A percentile compares a stretch with the other conserved stretches of the same genome.
phyloP scores from a whole-genome alignment of 2,113 vertebrate genomes.

The Plecotus auritus region DNA sequence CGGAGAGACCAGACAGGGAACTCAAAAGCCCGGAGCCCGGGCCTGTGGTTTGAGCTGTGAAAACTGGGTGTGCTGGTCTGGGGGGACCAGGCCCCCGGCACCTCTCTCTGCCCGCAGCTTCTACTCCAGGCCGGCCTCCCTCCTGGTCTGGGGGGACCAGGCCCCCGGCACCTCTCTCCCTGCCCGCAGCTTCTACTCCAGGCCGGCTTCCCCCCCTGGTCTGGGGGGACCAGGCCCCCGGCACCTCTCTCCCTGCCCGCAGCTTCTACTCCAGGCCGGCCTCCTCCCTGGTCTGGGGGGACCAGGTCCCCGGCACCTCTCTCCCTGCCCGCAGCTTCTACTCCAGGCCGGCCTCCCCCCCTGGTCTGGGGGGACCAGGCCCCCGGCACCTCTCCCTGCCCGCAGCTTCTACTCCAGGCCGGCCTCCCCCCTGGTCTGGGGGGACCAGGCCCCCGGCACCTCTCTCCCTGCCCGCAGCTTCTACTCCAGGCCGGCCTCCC shows the following conservation, averaged over 20 bases:
- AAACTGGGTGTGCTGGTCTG: constrained; percentile 60
- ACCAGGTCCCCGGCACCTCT: constrained; percentile 47
- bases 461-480: constrained; percentile 32
- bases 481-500: no score
- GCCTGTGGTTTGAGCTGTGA: constrained; percentile 67
- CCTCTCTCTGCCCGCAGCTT: constrained; percentile 34
- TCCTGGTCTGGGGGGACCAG: constrained; percentile 49
- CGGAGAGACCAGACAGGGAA: not conserved
- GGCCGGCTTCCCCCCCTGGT: no score
- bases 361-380: constrained; percentile 49
- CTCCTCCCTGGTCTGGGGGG: constrained; percentile 54
- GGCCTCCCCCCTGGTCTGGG: constrained; percentile 64
- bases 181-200: not conserved
- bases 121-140: no score
- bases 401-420: not conserved
- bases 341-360: no score
- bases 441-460: constrained; percentile 39
- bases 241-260: constrained; percentile 55
- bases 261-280: not conserved
- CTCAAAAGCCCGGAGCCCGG: constrained; percentile 5
- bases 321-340: constrained; percentile 7
- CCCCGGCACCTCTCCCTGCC: constrained; percentile 58
- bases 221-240: constrained; percentile 24
- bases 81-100: constrained; percentile 33
- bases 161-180: constrained; percentile 52